Evolutionary conservation across 2,113 vertebrate species (phyloP).

Genomic region (Lycocorax pyrrhopterus): DNA sequence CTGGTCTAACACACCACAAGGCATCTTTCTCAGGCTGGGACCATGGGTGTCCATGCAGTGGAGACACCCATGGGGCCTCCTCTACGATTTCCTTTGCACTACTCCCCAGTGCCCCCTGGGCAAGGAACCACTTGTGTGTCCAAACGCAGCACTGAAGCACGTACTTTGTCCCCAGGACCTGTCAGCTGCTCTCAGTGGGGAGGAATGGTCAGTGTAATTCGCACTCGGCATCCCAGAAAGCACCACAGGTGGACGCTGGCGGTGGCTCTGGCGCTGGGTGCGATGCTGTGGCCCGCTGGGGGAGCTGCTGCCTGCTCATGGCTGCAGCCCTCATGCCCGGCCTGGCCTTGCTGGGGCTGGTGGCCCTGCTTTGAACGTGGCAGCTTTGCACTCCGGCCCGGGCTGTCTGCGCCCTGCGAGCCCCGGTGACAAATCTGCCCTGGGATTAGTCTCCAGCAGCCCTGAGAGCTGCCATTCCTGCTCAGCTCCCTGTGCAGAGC

Average conservation of each 20-base stretch:
- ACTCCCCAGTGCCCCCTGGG: background rate
- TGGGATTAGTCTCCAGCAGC: background rate
- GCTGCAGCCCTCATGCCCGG: rapidly evolving
- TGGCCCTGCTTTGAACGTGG: background rate
- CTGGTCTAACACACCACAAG: background rate
- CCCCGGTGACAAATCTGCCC: background rate
- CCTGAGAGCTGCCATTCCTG: background rate
- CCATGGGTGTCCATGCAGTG: no score
- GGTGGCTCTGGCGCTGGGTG: background rate
- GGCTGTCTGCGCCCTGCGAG: background rate
- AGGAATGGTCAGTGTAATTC: background rate
- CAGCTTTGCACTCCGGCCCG: rapidly evolving
- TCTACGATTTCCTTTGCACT: rapidly evolving
- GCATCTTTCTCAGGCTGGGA: background rate
- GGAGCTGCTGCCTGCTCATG: background rate
- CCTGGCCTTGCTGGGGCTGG: background rate
- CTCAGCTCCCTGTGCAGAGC: background rate
- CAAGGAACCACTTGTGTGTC: background rate
- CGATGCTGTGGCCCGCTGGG: background rate
- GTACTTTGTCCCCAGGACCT: rapidly evolving
- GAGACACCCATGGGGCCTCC: background rate
- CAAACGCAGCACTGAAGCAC: background rate
- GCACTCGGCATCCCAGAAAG: background rate
- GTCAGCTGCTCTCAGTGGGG: background rate
- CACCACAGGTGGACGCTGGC: background rate